Conservation (phyloP, 2,113 vertebrate species). For the Pseudopipra pipra region DNA sequence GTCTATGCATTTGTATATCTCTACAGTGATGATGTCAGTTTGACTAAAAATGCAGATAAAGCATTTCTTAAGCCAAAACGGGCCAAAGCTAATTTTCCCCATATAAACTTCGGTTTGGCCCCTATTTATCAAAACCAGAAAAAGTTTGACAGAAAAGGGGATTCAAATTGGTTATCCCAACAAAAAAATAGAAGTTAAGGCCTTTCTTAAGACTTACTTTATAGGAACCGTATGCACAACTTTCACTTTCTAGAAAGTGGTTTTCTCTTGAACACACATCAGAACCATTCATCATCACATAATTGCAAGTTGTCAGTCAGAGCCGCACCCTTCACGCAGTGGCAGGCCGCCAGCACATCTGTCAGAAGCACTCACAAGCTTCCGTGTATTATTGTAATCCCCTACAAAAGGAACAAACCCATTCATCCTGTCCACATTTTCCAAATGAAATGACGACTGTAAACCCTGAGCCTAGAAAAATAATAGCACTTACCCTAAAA, state of each 20-base stretch:
- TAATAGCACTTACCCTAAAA: constrained; percentile 53
- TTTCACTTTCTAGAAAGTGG: constrained; percentile 84
- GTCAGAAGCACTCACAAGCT: constrained; percentile 83
- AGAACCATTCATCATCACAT: constrained; percentile 80
- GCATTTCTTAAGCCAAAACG: constrained; percentile 72
- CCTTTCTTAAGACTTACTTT: constrained; percentile 73
- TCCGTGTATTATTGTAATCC: constrained; percentile 86
- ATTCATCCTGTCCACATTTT: constrained; percentile 78
- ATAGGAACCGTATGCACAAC: constrained; percentile 78
- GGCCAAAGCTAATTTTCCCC: constrained; percentile 68
- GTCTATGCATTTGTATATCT: constrained; percentile 43
- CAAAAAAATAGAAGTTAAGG: constrained; percentile 65
- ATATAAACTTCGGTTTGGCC: constrained; percentile 70
- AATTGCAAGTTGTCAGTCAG: constrained; percentile 82
- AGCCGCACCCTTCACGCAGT: constrained; percentile 80
- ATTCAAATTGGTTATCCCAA: constrained; percentile 65
- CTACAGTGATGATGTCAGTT: constrained; percentile 66
- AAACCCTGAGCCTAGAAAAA: constrained; percentile 69
- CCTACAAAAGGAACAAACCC: constrained; percentile 79
- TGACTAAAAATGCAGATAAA: constrained; percentile 72
- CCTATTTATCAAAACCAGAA: constrained; percentile 77
- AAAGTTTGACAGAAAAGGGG: constrained; percentile 55
- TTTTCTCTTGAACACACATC: constrained; percentile 84
- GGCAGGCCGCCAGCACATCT: constrained; percentile 86
- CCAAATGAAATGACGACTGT: constrained; percentile 73